phyloP scores from a whole-genome alignment of 2,113 vertebrate species.

The Hepsetus odoe region DNA sequence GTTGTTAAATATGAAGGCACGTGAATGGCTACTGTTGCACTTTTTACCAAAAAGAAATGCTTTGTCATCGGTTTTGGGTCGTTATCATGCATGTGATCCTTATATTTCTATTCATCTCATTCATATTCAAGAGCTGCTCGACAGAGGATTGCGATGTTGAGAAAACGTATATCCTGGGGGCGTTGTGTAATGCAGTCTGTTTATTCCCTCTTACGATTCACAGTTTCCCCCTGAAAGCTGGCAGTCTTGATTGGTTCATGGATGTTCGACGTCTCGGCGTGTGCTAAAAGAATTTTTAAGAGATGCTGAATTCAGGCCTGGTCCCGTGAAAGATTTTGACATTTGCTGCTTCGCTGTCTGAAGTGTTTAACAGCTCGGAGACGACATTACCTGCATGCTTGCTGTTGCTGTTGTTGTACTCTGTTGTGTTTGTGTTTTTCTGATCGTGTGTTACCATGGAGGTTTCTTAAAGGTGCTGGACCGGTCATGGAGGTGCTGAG shows the following conservation, averaged over 20 bases:
- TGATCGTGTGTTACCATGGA: too few species aligned
- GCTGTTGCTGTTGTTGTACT: too few species aligned
- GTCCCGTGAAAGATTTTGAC: background rate
- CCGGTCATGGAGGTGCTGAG: too few species aligned
- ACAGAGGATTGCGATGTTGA: background rate
- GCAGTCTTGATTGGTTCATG: background rate
- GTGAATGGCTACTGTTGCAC: background rate
- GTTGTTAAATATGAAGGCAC: too few species aligned
- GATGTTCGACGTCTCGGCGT: background rate
- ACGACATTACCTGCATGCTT: background rate
- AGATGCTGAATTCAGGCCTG: background rate
- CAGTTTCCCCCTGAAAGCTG: background rate
- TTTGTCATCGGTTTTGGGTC: background rate
- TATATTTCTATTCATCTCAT: background rate
- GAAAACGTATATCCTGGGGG: background rate
- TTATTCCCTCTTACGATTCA: background rate
- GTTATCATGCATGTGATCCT: background rate
- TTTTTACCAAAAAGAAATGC: background rate
- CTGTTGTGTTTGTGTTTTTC: too few species aligned
- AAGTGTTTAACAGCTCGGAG: background rate
- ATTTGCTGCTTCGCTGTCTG: background rate
- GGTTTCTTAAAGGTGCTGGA: too few species aligned
- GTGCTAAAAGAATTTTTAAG: background rate
- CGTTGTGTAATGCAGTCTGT: background rate
- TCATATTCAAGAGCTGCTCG: background rate